Base-by-base conservation (phyloP, 2,113 vertebrate species). In the Pimephales promelas region DNA sequence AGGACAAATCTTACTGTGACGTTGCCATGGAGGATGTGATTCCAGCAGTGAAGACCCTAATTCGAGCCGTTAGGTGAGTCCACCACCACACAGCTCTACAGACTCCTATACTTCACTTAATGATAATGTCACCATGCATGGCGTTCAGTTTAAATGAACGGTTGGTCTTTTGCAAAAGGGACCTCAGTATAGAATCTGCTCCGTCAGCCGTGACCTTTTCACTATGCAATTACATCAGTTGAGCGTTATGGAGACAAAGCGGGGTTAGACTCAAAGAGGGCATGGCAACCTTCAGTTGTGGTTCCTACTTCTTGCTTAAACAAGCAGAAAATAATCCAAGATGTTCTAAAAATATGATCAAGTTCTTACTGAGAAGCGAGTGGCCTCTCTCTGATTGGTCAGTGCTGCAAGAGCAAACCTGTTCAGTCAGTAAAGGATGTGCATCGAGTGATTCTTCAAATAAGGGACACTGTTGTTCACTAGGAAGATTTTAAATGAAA, bases 1-100 rank as follows among this genome's bases (percentile, higher is more conserved):
- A 99, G 87, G 97, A 99, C 89, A 97, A 96, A 92, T 90, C 94
- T 36, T 97, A 96, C 83, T 97, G 95, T 43, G 98, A 98, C 4
- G 94, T 98, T 79, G 94, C 95, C 22, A 96, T 98, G 62, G 97
- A 97, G 0, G 97, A 99, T 13, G 90, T 98, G 82, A 97, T 97
- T 91, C 97, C 97, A 0, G 95, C 96, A 0, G 96, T 98, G 90
- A 98, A 98, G 93, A 97, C 95, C 0, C 92, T 98, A 31, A 98
- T 98, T 89, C 92, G 97, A 61, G 97, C 97, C 0, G 95, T 98
- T 88, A 96, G 97, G 97, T 99, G 89, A 93, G 95, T 56, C 62
- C 3, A 78, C 79, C 66, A 10, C 45, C 31, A 49, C 43, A 47
- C 28, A 26, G 31, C 36, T 16, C 54, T 62, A 22, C 13, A 34